These are phyloP conservation scores for Sandelia bainsii DNA, from an alignment of 2,797 vertebrate species.

Conservation along the genomic window DNA sequence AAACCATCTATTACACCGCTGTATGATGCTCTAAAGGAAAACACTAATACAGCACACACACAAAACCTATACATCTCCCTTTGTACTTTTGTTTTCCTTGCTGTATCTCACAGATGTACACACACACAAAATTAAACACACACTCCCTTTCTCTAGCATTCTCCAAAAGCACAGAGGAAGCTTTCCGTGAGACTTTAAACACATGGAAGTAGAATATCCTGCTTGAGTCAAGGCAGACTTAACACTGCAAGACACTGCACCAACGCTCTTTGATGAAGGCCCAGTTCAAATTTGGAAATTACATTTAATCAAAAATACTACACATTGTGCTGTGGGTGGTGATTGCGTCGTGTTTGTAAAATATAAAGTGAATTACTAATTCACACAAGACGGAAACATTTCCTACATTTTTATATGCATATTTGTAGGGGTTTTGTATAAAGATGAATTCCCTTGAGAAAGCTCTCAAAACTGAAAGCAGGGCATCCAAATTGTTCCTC, in stretches of 20 bases:
- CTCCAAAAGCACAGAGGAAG: slow-evolving; percentile 47
- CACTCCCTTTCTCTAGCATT: slow-evolving; percentile 10
- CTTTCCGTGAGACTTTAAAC: slow-evolving; percentile 51
- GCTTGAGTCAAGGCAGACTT: slow-evolving; percentile 31
- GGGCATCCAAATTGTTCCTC: slow-evolving; percentile 66
- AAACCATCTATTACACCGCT: slow-evolving; percentile 55
- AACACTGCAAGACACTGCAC: slow-evolving; percentile 28
- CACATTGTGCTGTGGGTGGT: slow-evolving; percentile 21
- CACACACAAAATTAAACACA: slow-evolving; percentile 22
- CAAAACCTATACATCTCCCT: slow-evolving; percentile 20
- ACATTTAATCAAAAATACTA: slow-evolving; percentile 27
- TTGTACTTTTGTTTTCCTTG: slow-evolving; percentile 19
- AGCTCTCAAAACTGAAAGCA: slow-evolving; percentile 65
- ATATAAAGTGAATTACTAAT: slow-evolving; percentile 44
- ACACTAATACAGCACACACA: slow-evolving; percentile 23
- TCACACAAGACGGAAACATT: slow-evolving; percentile 17
- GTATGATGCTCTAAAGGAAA: slow-evolving; percentile 53
- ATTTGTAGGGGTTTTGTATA: slow-evolving; percentile 13
- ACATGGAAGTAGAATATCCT: slow-evolving; percentile 46
- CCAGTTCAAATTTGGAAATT: slow-evolving; percentile 25
- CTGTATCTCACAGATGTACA: slow-evolving; percentile 19
- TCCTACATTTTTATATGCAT: slow-evolving; percentile 1
- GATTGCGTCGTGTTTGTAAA: slow-evolving; percentile 38
- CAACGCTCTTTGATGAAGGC: slow-evolving; percentile 37
- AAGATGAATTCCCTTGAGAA: slow-evolving; percentile 39